Evolutionary conservation across 2,888 invertebrate genomes (phyloP).

Genomic region (Tenthredo scrophulariae): DNA sequence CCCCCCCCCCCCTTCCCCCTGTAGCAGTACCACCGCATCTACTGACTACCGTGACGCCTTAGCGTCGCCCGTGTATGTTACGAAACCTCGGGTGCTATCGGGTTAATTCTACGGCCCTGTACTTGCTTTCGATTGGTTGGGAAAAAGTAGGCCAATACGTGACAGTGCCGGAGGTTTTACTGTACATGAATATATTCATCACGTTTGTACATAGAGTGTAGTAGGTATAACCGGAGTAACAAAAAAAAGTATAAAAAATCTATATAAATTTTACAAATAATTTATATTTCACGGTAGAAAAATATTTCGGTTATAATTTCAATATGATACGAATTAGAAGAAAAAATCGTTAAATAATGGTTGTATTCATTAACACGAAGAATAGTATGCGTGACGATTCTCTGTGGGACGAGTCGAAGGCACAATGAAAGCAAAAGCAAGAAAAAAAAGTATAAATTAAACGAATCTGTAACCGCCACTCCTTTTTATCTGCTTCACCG

Average conservation of each 20-base stretch:
- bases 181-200: slow-evolving; percentile 41
- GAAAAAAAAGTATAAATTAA: slow-evolving; percentile 31
- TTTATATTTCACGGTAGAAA: background rate
- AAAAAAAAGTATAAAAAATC: slow-evolving; percentile 4
- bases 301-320: background rate
- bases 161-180: too few relatives aligned
- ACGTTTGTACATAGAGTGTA: background rate
- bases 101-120: too few relatives aligned
- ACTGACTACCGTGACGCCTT: too few relatives aligned
- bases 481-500: slow-evolving; percentile 45
- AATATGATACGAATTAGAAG: background rate
- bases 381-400: slow-evolving; percentile 50
- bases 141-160: too few relatives aligned
- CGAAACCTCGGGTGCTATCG: too few relatives aligned
- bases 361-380: slow-evolving; percentile 31
- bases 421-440: background rate
- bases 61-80: too few relatives aligned
- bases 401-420: slow-evolving; percentile 43
- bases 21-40: too few relatives aligned
- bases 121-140: too few relatives aligned
- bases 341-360: slow-evolving; percentile 54
- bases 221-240: background rate
- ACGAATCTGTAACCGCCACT: slow-evolving; percentile 38
- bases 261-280: background rate
- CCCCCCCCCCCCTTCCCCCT: too few relatives aligned